Conservation (phyloP, 2,888 invertebrate genomes). For the Microplitis manilae region DNA sequence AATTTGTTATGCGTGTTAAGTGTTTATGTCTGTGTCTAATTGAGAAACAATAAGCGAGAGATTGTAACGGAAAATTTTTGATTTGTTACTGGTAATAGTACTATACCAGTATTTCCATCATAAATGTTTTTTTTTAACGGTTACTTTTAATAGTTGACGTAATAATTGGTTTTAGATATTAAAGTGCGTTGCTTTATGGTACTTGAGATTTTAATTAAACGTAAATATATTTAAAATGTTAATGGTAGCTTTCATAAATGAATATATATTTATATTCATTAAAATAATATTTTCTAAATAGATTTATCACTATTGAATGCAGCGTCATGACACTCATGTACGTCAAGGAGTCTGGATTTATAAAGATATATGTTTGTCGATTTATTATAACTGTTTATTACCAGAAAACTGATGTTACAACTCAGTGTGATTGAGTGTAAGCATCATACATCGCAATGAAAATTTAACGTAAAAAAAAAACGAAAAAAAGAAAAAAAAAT, state of each 20-base stretch:
- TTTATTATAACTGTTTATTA: slow-evolving; percentile 10
- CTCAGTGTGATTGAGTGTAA: slow-evolving; percentile 20
- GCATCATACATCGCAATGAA: slow-evolving; percentile 27
- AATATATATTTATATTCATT: background rate
- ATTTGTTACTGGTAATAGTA: background rate
- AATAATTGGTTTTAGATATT: slow-evolving; percentile 5
- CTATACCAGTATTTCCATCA: background rate
- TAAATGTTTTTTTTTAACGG: background rate
- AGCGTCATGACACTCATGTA: background rate
- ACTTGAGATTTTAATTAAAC: slow-evolving; percentile 13
- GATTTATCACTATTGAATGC: background rate
- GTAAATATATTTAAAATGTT: slow-evolving; percentile 24
- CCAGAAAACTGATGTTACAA: slow-evolving; percentile 19
- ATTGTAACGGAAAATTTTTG: slow-evolving; percentile 26
- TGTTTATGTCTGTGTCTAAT: slow-evolving; percentile 54
- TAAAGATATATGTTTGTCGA: background rate
- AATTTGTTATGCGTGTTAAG: slow-evolving; percentile 46
- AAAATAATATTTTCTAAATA: background rate
- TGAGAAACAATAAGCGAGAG: slow-evolving; percentile 58
- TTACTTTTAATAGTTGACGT: background rate
- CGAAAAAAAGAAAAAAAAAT: slow-evolving; percentile 51
- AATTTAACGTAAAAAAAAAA: slow-evolving; percentile 42
- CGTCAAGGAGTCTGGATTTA: background rate
- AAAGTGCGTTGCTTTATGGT: no score
- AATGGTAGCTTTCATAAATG: slow-evolving; percentile 15